Evolutionary conservation across 1,140 invertebrate genomes (phyloP).

Genomic region (Zaprionus gabonicus): DNA sequence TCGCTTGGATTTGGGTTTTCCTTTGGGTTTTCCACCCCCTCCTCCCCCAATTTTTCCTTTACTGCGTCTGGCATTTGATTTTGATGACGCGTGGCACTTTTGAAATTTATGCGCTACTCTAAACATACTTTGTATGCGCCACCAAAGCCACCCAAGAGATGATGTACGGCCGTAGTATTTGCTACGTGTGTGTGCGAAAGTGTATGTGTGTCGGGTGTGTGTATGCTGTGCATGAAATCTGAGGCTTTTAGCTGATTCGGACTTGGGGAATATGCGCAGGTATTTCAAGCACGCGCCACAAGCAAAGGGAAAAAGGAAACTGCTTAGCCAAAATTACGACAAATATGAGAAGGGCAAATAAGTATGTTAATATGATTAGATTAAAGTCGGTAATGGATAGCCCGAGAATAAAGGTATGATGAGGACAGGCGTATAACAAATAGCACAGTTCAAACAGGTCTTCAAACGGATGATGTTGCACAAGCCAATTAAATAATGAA

Average conservation of each 20-base stretch:
- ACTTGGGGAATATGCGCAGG: conserved; percentile 54
- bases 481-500: conserved; percentile 10
- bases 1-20: conserved; percentile 26
- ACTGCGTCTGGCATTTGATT: conserved; percentile 73
- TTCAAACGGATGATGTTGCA: neutral
- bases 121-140: conserved; percentile 77
- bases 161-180: conserved; percentile 53
- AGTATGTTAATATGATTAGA: conserved; percentile 65
- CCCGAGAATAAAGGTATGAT: conserved; percentile 5
- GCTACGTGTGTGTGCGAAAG: conserved; percentile 32
- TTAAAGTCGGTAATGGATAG: conserved; percentile 12
- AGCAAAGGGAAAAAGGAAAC: conserved; percentile 6
- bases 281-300: conserved; percentile 44
- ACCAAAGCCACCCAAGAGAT: conserved; percentile 62
- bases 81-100: conserved; percentile 80
- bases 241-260: conserved; percentile 63
- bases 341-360: conserved; percentile 47
- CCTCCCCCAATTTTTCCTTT: neutral
- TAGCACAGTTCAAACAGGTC: neutral
- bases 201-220: conserved; percentile 14
- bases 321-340: conserved; percentile 47
- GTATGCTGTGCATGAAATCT: conserved; percentile 56
- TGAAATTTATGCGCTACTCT: conserved; percentile 79
- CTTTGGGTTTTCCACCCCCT: conserved; percentile 11
- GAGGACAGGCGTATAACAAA: neutral